Base-by-base conservation (phyloP, 2,888 invertebrate genomes). In the Griposia aprilina region DNA sequence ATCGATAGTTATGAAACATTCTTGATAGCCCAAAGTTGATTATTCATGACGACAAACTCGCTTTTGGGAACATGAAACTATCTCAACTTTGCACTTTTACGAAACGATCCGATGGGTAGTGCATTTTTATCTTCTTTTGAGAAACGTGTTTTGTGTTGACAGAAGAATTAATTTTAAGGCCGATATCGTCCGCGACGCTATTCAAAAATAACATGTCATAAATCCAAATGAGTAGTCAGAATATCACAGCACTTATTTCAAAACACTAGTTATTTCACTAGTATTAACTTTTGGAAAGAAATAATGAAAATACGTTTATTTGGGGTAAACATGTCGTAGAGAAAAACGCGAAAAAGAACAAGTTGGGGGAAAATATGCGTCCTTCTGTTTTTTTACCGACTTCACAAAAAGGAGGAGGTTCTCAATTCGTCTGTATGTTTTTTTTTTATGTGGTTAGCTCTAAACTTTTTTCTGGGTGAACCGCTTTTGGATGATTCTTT, bases 71-170 rank as follows among this genome's bases (percentile, higher is more conserved):
- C 65, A 52, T 65, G 60, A 78, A 74, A 78, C 71, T 69, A 59
- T 55, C 55, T 85, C 82, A 82, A 84, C 85, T 82, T 78, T 84
- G 78, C 85, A 82, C 74, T 84, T 84, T 83, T 80, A 76, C 84
- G 76, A 83, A 84, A 80, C 36, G 11, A 63, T 62, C 57, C 60
- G 74, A 63, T 60, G 20, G 20, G 11, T 36, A 3, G n/a, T 55
- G 52, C 26, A 63, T 50, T 68, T 50, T 75, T 76, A 72, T 80
- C 65, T 72, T 75, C 62, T 75, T 76, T 77, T 75, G 63, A 68
- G 70, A 74, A 76, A 73, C 20, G 23, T 60, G 60, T 74, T 45
- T 69, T 60, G 57, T 60, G 79, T 79, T 62, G 66, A 52, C 57
- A 26, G 74, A 50, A 59, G n/a, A 74, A 74, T 59, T 59, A 48